phyloP scores from a whole-genome alignment of 2,797 vertebrate genomes.

The Ibycter americanus region DNA sequence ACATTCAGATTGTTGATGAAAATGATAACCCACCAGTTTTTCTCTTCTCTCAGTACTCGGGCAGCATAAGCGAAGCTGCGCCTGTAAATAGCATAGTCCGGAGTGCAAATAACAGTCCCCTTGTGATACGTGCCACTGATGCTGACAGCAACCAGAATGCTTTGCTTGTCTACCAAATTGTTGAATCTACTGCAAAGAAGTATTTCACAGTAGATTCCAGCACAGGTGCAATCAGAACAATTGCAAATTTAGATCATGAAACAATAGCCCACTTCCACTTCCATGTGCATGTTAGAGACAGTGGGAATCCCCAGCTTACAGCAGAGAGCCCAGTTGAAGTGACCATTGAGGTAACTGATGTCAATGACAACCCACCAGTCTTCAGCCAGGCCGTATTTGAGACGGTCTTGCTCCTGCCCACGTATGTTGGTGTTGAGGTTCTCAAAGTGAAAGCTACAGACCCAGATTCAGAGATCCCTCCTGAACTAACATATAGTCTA shows the following conservation, averaged over 20 bases:
- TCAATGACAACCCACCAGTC: conserved; percentile 92
- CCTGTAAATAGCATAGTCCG: conserved; percentile 90
- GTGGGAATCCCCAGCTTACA: conserved; percentile 90
- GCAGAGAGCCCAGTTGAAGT: conserved; percentile 93
- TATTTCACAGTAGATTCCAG: conserved; percentile 95
- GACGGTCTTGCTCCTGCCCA: conserved; percentile 90
- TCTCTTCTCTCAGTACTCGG: conserved; percentile 86
- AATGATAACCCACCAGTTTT: conserved; percentile 95
- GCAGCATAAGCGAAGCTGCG: conserved; percentile 92
- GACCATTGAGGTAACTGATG: conserved; percentile 90
- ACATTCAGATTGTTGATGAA: conserved; percentile 89
- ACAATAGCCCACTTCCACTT: conserved; percentile 88
- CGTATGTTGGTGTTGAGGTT: conserved; percentile 92
- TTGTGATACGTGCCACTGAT: conserved; percentile 91
- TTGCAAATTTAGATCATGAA: conserved; percentile 92
- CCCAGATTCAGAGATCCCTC: conserved; percentile 87
- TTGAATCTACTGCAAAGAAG: conserved; percentile 92
- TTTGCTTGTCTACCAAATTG: conserved; percentile 92
- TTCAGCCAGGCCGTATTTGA: conserved; percentile 91
- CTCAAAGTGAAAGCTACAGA: conserved; percentile 90
- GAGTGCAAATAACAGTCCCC: conserved; percentile 81
- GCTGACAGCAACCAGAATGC: conserved; percentile 94
- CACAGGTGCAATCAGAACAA: conserved; percentile 94
- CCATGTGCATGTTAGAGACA: conserved; percentile 93
- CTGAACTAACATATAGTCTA: conserved; percentile 88